These are phyloP conservation scores for Urocolius indicus DNA, from an alignment of 2,113 vertebrate species.

Conservation along the genomic window DNA sequence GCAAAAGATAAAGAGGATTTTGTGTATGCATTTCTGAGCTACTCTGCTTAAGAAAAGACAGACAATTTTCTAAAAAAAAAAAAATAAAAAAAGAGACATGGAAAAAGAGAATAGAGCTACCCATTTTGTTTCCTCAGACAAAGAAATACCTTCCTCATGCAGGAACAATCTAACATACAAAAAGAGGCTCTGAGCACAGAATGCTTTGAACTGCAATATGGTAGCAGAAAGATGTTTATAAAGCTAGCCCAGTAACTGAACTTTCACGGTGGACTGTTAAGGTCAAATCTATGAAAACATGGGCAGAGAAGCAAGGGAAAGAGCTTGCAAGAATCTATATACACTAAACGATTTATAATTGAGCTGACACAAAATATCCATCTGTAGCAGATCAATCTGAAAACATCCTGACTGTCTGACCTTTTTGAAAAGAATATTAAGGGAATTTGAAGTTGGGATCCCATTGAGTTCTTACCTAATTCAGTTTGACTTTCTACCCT, in stretches of 20 bases:
- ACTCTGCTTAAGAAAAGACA: background rate
- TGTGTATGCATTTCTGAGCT: background rate
- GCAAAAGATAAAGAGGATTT: background rate
- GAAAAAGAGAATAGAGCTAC: background rate
- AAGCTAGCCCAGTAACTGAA: background rate
- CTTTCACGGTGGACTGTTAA: background rate
- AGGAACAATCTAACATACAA: background rate
- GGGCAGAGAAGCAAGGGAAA: background rate
- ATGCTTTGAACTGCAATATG: background rate
- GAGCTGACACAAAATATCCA: background rate
- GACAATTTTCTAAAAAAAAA: background rate
- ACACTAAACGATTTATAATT: background rate
- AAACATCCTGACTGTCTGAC: background rate
- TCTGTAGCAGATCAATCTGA: background rate
- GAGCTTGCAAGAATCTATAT: background rate
- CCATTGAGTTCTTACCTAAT: background rate
- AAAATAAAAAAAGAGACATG: background rate
- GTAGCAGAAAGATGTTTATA: background rate
- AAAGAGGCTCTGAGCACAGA: background rate
- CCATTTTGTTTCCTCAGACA: background rate
- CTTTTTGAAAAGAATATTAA: background rate
- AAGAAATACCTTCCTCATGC: background rate
- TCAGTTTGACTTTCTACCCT: background rate
- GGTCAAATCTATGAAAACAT: background rate
- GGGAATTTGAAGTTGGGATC: background rate